Evolutionary conservation across 1,140 invertebrate species (phyloP).

Genomic region (Octopus sinensis): DNA sequence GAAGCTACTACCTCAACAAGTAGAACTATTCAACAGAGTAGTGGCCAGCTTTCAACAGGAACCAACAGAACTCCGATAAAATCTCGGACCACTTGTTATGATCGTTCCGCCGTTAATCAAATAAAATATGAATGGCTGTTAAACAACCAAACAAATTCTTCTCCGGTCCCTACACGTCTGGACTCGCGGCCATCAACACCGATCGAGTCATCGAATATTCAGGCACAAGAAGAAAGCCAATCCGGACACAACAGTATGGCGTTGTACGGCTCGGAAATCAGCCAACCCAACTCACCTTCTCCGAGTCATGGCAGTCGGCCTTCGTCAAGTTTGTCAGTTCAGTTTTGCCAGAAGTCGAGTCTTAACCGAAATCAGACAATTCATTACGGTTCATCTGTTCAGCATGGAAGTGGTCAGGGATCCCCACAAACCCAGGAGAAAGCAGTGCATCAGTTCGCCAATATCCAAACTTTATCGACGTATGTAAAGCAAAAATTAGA

Average conservation of each 20-base stretch:
- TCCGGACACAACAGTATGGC: neutral
- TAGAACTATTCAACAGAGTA: neutral
- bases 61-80: neutral
- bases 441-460: neutral
- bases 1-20: neutral
- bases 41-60: neutral
- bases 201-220: neutral
- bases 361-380: neutral
- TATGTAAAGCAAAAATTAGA: neutral
- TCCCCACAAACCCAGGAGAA: neutral
- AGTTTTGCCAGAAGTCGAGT: neutral
- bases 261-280: neutral
- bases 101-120: neutral
- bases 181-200: neutral
- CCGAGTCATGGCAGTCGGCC: neutral
- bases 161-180: neutral
- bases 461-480: neutral
- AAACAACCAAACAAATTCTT: neutral
- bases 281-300: neutral
- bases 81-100: neutral
- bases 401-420: neutral
- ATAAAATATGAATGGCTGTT: slow-evolving; percentile 7
- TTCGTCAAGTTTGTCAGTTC: neutral
- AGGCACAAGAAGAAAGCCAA: neutral
- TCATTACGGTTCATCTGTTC: neutral